These are phyloP conservation scores for Plemyria rubiginata DNA, from an alignment of 2,888 invertebrate genomes.

Conservation along the genomic window DNA sequence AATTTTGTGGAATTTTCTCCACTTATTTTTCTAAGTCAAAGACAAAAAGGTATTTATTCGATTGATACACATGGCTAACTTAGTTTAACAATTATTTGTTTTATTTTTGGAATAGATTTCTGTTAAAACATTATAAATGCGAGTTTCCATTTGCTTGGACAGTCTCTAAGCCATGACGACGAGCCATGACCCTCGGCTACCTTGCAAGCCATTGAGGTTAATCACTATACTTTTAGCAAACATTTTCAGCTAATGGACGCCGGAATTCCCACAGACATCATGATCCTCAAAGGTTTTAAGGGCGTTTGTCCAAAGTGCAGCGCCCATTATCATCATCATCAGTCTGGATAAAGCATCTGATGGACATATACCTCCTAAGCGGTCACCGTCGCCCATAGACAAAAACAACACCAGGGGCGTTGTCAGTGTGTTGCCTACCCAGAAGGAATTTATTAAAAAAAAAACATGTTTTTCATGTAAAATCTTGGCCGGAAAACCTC, in stretches of 20 bases:
- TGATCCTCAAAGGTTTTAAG: conserved; percentile 28
- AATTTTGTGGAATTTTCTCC: neutral
- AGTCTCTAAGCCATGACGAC: neutral
- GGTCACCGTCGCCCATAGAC: no score
- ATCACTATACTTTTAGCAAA: neutral
- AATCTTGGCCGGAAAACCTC: no score
- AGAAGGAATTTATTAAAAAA: no score
- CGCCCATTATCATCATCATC: neutral
- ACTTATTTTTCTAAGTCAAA: neutral
- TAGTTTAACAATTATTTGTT: no score
- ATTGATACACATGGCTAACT: no score
- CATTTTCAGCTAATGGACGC: conserved; percentile 8
- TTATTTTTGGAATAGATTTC: no score
- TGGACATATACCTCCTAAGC: no score
- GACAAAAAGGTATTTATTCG: no score
- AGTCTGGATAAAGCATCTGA: neutral
- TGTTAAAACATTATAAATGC: neutral
- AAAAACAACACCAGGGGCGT: no score
- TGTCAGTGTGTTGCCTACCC: no score
- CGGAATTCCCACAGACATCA: conserved; percentile 5
- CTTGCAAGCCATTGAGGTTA: neutral
- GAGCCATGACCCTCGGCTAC: neutral
- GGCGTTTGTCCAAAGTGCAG: conserved; percentile 1
- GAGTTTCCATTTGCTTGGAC: neutral
- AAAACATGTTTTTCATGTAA: no score